Base-by-base conservation (phyloP, 1,140 invertebrate genomes). In the honey bee (Apis mellifera) region DNA sequence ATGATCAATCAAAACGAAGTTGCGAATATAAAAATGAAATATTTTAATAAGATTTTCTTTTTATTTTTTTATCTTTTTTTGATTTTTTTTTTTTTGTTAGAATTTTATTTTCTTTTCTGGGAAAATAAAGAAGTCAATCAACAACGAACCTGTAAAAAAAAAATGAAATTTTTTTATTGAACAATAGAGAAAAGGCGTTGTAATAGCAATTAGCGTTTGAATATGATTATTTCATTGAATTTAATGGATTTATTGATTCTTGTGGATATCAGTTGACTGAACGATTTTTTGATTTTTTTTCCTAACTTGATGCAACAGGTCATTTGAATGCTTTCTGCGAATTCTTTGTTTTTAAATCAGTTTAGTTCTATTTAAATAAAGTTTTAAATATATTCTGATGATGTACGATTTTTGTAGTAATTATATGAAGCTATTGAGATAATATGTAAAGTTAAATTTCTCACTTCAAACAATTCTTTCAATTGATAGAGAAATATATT, bases 171-270 rank as follows among this genome's bases (percentile, higher is more conserved):
- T 42, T 42, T 59, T 59, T 59, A 4, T 59, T 59, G 2, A n/a
- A 59, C 2, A 59, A n/a, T 59, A 11, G 57, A n/a, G n/a, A n/a
- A 11, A n/a, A 11, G 9, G 12, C 9, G 0, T 59, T 59, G 9
- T 21, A n/a, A 59, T 42, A 11, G 9, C 1, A 59, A 59, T n/a
- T n/a, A 59, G 21, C 48, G 11, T 55, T 72, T 55, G 9, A 48
- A 62, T 19, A 26, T n/a, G 57, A 2, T 52, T 64, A 62, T 13
- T 70, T 26, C 5, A n/a, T 54, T 5, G 9, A n/a, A 55, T 21
- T 78, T 66, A 69, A 62, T 60, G 32, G 48, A 54, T 60, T 71
- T 71, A 71, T 78, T 26, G 66, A 78, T 59, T 32, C 23, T 17
- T 17, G 1, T 21, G 32, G 23, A 50, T 59, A 17, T 59, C 17